Evolutionary conservation across 2,888 invertebrate genomes (phyloP).

Genomic region (Psylliodes chrysocephalus): DNA sequence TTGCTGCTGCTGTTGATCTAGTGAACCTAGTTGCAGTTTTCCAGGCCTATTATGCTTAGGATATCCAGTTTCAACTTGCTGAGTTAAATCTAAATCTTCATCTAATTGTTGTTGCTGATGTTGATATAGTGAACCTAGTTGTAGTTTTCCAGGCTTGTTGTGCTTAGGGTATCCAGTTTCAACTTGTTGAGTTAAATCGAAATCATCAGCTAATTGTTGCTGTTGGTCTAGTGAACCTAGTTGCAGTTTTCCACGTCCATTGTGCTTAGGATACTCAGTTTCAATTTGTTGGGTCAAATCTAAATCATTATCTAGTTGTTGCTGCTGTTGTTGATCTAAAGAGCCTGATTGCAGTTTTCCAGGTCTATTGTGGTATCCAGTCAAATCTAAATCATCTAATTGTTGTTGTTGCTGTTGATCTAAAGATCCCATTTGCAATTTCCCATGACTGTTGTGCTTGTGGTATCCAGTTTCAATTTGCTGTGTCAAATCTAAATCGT

Average conservation of each 20-base stretch:
- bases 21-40: constrained; percentile 11
- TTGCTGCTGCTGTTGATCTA: constrained; percentile 32
- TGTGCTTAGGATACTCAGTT: constrained; percentile 13
- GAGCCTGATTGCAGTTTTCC: constrained; percentile 34
- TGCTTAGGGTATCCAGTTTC: constrained; percentile 6
- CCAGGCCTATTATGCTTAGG: constrained; percentile 2
- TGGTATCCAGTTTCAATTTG: constrained; percentile 30
- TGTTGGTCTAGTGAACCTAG: constrained; percentile 16
- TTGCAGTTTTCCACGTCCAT: constrained; percentile 36
- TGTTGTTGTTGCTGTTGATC: constrained; percentile 20
- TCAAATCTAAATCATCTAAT: constrained; percentile 41
- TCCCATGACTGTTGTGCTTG: background rate
- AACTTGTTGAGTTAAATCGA: constrained; percentile 47
- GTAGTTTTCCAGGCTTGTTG: constrained; percentile 34
- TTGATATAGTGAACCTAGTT: constrained; percentile 18
- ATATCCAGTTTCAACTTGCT: constrained; percentile 17
- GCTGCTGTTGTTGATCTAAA: constrained; percentile 18
- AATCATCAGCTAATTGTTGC: constrained; percentile 34
- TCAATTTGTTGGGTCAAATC: constrained; percentile 47
- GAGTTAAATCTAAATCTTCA: constrained; percentile 27
- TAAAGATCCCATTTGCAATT: background rate
- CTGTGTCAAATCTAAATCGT: constrained; percentile 45
- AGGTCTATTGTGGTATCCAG: constrained; percentile 8
- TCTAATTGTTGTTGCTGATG: constrained; percentile 33
- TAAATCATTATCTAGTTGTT: constrained; percentile 33